Conservation (phyloP, 2,888 invertebrate genomes). For the Lepidocyrtoides sp. region DNA sequence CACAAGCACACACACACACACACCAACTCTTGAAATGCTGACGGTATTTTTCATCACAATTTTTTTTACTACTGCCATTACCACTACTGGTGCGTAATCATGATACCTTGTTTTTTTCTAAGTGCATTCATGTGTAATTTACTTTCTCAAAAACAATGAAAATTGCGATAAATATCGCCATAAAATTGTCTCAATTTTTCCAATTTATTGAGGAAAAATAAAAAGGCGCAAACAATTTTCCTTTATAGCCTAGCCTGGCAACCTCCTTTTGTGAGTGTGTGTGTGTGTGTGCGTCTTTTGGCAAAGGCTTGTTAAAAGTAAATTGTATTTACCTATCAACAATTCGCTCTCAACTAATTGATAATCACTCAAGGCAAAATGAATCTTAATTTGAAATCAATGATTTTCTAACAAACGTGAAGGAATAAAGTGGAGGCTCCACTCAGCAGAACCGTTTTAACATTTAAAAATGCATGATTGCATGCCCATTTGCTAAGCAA, state of each 20-base stretch:
- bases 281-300: neutral
- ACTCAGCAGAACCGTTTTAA: neutral
- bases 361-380: slow-evolving; percentile 51
- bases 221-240: slow-evolving; percentile 6
- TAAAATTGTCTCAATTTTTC: slow-evolving; percentile 20
- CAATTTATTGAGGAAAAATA: slow-evolving; percentile 10
- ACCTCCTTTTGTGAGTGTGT: neutral
- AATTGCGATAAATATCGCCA: slow-evolving; percentile 26
- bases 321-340: neutral
- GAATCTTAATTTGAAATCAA: slow-evolving; percentile 65
- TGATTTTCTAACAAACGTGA: slow-evolving; percentile 34
- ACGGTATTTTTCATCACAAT: neutral
- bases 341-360: slow-evolving; percentile 40
- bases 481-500: slow-evolving; percentile 40
- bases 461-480: slow-evolving; percentile 62
- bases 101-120: neutral
- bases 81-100: neutral
- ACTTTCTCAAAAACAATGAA: slow-evolving; percentile 25
- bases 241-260: neutral
- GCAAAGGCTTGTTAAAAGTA: neutral
- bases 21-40: neutral
- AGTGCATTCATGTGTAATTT: slow-evolving; percentile 49
- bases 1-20: neutral
- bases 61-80: neutral
- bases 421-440: slow-evolving; percentile 27